Conservation (phyloP, 2,888 invertebrate species). For the Liodrosophila aerea region DNA sequence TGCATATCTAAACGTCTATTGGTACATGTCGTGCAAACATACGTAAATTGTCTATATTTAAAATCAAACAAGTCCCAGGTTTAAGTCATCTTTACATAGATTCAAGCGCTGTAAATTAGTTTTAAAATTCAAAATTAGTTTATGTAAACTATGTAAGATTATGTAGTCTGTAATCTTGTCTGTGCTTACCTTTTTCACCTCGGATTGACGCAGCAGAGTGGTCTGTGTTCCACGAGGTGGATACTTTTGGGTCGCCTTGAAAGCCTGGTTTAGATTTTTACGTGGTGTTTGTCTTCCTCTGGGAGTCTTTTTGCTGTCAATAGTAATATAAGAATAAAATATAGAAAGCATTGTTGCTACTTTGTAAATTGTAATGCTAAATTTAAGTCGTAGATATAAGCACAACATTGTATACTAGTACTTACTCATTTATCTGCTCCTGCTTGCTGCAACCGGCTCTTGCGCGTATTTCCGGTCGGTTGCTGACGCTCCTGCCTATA, state of each 20-base stretch:
- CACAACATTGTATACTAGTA: no score
- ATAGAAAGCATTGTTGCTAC: background rate
- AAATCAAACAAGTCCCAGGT: background rate
- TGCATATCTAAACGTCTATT: no score
- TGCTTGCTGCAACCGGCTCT: background rate
- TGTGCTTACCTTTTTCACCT: slow-evolving; percentile 35
- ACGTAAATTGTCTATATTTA: no score
- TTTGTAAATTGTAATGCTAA: no score
- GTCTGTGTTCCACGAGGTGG: slow-evolving; percentile 41
- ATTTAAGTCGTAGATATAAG: no score
- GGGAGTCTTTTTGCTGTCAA: slow-evolving; percentile 24
- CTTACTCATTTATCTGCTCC: slow-evolving; percentile 31
- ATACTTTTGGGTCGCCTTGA: slow-evolving; percentile 30
- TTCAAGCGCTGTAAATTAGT: slow-evolving; percentile 36
- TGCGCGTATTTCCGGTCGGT: slow-evolving; percentile 4
- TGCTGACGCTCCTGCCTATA: background rate
- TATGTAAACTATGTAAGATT: background rate
- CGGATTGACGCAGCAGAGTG: slow-evolving; percentile 42
- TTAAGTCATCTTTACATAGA: slow-evolving; percentile 3
- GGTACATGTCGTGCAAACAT: no score
- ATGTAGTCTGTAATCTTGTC: no score
- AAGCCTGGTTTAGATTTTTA: slow-evolving; percentile 18
- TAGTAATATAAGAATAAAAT: no score
- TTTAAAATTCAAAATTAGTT: background rate
- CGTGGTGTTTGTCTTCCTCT: slow-evolving; percentile 22